A percentile compares a stretch with the other conserved stretches of the same genome.
Conservation (phyloP, 2,113 vertebrate genomes). For the Hypocryptadius cinnamomeus region DNA sequence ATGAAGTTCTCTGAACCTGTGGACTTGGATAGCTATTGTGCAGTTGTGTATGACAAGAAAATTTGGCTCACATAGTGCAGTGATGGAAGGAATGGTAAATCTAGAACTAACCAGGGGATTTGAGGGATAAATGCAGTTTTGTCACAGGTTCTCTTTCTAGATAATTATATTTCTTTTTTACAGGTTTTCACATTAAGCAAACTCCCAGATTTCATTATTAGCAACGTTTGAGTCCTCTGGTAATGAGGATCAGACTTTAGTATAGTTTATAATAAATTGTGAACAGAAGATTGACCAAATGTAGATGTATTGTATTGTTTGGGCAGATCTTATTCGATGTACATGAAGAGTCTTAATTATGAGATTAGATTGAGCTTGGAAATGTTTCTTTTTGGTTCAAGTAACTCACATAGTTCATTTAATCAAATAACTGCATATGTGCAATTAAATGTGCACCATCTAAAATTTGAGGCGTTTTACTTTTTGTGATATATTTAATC, state of each 20-base stretch:
- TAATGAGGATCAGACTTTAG: slow-evolving; percentile 73
- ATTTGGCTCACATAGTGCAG: background rate
- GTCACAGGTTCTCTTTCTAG: background rate
- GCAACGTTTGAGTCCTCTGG: slow-evolving; percentile 74
- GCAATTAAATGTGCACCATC: background rate
- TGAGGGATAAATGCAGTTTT: background rate
- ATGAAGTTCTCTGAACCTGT: background rate
- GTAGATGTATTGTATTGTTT: slow-evolving; percentile 78
- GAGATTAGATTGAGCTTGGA: slow-evolving; percentile 76
- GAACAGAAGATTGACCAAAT: slow-evolving; percentile 81
- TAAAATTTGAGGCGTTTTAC: background rate
- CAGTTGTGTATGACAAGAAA: background rate
- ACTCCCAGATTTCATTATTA: slow-evolving; percentile 74
- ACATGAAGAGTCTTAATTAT: slow-evolving; percentile 75
- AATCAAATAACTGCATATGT: background rate
- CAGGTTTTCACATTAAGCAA: slow-evolving; percentile 77
- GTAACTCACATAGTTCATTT: background rate
- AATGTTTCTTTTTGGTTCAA: background rate
- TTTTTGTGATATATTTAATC: background rate
- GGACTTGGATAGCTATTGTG: background rate
- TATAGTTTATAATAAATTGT: slow-evolving; percentile 81
- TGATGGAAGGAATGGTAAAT: background rate
- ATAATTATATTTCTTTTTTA: background rate
- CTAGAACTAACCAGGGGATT: background rate
- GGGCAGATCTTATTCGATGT: slow-evolving; percentile 79